phyloP scores from a whole-genome alignment of 2,888 invertebrate genomes.

The Zaprionus lineosus region DNA sequence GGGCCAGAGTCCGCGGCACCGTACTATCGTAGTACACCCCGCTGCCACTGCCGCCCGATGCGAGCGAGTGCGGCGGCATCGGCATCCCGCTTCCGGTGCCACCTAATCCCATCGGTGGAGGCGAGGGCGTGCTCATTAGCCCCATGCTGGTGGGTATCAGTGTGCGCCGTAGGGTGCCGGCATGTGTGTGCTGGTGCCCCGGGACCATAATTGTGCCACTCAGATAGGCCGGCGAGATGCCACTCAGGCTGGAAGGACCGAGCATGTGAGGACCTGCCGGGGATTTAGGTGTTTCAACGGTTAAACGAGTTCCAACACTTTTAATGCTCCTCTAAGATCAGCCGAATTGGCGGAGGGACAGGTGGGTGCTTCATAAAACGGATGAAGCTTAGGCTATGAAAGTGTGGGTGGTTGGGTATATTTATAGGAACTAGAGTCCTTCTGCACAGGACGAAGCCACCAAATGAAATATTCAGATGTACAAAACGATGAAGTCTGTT shows the following conservation, averaged over 20 bases:
- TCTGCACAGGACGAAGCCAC: no score
- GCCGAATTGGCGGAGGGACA: no score
- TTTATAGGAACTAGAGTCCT: no score
- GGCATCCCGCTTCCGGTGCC: slow-evolving; percentile 29
- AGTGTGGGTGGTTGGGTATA: no score
- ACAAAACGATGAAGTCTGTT: no score
- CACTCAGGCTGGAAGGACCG: slow-evolving; percentile 69
- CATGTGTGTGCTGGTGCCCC: slow-evolving; percentile 78
- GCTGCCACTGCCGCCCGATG: slow-evolving; percentile 52
- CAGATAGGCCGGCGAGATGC: slow-evolving; percentile 78
- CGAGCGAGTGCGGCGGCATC: slow-evolving; percentile 56
- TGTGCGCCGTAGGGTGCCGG: slow-evolving; percentile 80
- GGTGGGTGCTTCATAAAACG: no score
- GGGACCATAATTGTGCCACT: slow-evolving; percentile 80
- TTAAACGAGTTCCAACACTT: no score
- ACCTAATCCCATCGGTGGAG: slow-evolving; percentile 54
- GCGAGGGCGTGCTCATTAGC: slow-evolving; percentile 63
- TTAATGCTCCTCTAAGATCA: no score
- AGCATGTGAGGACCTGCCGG: slow-evolving; percentile 78
- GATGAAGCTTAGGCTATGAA: no score
- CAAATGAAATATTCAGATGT: no score
- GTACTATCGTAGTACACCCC: slow-evolving; percentile 81
- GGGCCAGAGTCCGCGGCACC: slow-evolving; percentile 77
- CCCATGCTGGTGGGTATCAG: slow-evolving; percentile 81
- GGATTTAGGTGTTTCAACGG: not conserved